Evolutionary conservation across 2,888 invertebrate species (phyloP), one percentile per base, ranked within the genome.

Genomic region (Autographa gamma): DNA sequence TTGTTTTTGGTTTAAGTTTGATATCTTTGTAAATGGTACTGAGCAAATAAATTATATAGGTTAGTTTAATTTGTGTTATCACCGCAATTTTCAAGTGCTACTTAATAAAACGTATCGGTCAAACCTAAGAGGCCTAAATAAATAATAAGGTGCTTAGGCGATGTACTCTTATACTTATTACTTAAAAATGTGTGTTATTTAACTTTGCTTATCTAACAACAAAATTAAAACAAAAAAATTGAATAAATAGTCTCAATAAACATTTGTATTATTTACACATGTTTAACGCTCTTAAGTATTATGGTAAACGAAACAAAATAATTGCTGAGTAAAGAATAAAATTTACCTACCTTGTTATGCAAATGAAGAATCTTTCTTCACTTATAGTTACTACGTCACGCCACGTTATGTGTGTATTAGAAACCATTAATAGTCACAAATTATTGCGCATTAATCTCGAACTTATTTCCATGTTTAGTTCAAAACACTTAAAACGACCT

Each of bases 51-150:
- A n/a, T 48, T n/a, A n/a, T n/a, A 1, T 16, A 48, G 48, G n/a
- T 48, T 6, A 7, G 16, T 48, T 48, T 48, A 48, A n/a, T 16
- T n/a, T 7, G 8, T 38, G 38, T 38, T 38, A 34, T 38, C 9
- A 8, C 16, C 25, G 7, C 16, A 14, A 19, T 43, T 41, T 8
- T 25, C 6, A 59, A 54, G 61, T 77, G 14, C 11, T 41, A 43
- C 54, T 48, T 43, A 58, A 63, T 69, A 69, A 60, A 63, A 19
- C 54, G 41, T 65, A 76, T 76, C 74, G 74, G 78, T 77, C 68
- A 76, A 67, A 76, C 62, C 11, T 60, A 73, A 64, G 61, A 60
- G 58, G 31, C 9, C 59, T 48, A 41, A 16, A 9, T 41, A 60
- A 25, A 2, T 25, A 25, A 25, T 48, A 2, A 54, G 18, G 41